Percentiles rank a stretch among this genome's conserved stretches.
phyloP scores from a whole-genome alignment of 1,140 invertebrate genomes.

The Zaprionus ghesquierei region DNA sequence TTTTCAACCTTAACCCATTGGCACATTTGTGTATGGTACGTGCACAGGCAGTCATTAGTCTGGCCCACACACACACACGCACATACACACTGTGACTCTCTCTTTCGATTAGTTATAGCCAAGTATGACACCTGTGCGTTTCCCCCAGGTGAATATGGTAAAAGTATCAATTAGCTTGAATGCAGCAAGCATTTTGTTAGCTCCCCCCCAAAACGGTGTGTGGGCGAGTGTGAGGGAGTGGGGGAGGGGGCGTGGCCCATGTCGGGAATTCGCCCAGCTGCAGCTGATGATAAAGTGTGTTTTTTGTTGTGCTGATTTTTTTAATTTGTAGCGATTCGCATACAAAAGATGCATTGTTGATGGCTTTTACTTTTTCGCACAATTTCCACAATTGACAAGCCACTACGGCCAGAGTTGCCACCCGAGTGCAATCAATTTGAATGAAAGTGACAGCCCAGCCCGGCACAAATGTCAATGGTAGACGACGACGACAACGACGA shows the following conservation, averaged over 20 bases:
- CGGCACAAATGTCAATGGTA: conserved; percentile 60
- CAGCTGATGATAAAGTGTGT: conserved; percentile 34
- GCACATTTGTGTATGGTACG: conserved; percentile 38
- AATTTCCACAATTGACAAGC: conserved; percentile 34
- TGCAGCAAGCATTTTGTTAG: conserved; percentile 5
- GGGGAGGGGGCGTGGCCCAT: not conserved
- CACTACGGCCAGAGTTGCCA: conserved; percentile 39
- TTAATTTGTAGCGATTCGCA: conserved; percentile 43
- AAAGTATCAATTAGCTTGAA: conserved; percentile 72
- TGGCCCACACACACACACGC: not conserved
- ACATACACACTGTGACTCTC: conserved; percentile 41
- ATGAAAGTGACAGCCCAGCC: conserved; percentile 55
- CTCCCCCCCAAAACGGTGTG: not conserved
- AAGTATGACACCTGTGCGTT: conserved; percentile 41
- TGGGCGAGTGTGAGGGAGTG: not conserved
- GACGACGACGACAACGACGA: conserved; percentile 7
- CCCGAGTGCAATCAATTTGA: conserved; percentile 56
- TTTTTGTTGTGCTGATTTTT: conserved; percentile 61
- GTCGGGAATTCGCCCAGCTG: conserved; percentile 9
- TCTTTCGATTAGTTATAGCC: conserved; percentile 55
- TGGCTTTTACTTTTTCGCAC: conserved; percentile 53
- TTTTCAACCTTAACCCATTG: conserved; percentile 74
- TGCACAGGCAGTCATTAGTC: conserved; percentile 10
- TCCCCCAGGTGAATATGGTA: conserved; percentile 54
- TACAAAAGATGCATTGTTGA: conserved; percentile 37